Base-by-base conservation (phyloP, 1,140 invertebrate species). In the Vanessa tameamea region DNA sequence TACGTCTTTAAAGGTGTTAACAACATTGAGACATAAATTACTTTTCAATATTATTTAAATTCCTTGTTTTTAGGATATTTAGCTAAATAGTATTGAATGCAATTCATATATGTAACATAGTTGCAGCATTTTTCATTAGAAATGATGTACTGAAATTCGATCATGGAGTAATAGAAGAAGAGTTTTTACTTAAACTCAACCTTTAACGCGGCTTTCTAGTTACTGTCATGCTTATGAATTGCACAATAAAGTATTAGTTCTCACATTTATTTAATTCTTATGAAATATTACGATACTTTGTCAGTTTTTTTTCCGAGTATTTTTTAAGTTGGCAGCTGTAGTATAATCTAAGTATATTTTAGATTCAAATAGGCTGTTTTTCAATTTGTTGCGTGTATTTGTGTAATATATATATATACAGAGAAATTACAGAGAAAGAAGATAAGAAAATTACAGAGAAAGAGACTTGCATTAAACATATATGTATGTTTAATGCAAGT, bases 261-360 rank as follows among this genome's bases (percentile, higher is more conserved):
- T 57, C 53, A 57, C 53, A 57, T 57, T 57, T 57, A 57, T 57
- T 26, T 57, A 20, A 23, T 57, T 9, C 53, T 23, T 26, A 23
- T 16, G 16, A 23, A 23, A 57, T 3, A 57, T 57, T 23, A 57
- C 23, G 20, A 23, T 23, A 13, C 16, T 23, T 57, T 23, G 20
- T 57, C 9, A 23, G 37, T 20, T 23, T 23, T 23, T 57, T 23
- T 12, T 57, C 9, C 1, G 20, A 57, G 9, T 11, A 57, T 23
- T 23, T 57, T 23, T 57, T 23, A 57, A 2, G 11, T 15, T 50
- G 15, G 13, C 13, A 50, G 12, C 4, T 50, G 48, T 15, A n/a
- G 15, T 15, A 50, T 50, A 50, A 14, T 50, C 13, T 43, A 43
- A 43, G 7, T 43, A 9, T 11, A 43, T 43, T 9, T 43, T 11